A percentile compares a stretch with the other conserved stretches of the same genome.
phyloP scores from a whole-genome alignment of 1,140 invertebrate genomes.

The Danaus melanippus region DNA sequence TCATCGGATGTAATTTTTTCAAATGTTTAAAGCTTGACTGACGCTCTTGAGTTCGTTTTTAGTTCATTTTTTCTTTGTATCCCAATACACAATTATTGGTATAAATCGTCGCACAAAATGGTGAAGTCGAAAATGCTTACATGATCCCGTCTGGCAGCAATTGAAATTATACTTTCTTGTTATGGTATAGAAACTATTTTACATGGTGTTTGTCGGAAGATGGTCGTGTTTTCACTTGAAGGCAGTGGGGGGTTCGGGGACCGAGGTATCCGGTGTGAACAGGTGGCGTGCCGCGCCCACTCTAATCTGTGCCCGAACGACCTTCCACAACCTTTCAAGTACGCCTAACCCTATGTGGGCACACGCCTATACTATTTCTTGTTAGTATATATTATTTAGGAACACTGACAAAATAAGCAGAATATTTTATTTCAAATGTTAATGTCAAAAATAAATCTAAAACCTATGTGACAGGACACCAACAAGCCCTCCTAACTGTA shows the following conservation, averaged over 20 bases:
- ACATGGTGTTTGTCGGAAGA: slow-evolving; percentile 15
- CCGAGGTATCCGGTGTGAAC: slow-evolving; percentile 59
- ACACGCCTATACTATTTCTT: slow-evolving; percentile 28
- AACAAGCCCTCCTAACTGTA: too few species aligned
- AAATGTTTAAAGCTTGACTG: slow-evolving; percentile 35
- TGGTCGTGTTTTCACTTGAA: slow-evolving; percentile 25
- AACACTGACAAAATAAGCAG: background rate
- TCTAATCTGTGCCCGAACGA: slow-evolving; percentile 49
- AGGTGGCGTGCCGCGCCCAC: slow-evolving; percentile 54
- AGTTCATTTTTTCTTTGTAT: too few species aligned
- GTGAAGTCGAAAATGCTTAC: too few species aligned
- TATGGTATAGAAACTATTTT: slow-evolving; percentile 19
- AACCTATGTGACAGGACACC: too few species aligned
- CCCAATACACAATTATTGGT: too few species aligned
- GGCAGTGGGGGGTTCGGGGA: slow-evolving; percentile 30
- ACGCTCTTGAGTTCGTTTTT: slow-evolving; percentile 11
- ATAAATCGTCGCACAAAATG: too few species aligned
- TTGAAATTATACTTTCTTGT: slow-evolving; percentile 23
- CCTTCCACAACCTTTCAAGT: slow-evolving; percentile 61
- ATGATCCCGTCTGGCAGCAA: background rate
- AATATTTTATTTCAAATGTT: too few species aligned
- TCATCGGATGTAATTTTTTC: slow-evolving; percentile 44
- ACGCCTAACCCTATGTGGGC: slow-evolving; percentile 37
- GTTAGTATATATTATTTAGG: slow-evolving; percentile 13
- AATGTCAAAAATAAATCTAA: too few species aligned